These are phyloP conservation scores for Merops nubicus DNA, from an alignment of 2,113 vertebrate genomes.

Conservation along the genomic window DNA sequence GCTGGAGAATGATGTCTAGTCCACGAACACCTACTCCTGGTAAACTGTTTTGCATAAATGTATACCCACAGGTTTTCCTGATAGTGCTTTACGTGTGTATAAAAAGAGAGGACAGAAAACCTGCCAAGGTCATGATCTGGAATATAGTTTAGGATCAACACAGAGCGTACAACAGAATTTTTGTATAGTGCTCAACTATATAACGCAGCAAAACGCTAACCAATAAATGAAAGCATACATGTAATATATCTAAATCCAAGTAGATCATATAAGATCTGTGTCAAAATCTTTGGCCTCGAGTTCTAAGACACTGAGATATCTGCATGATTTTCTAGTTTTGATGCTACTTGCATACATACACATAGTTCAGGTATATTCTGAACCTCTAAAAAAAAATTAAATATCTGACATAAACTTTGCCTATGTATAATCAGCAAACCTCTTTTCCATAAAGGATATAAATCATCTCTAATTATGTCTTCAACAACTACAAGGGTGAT, in stretches of 20 bases:
- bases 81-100: neutral
- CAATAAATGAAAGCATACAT: neutral
- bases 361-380: neutral
- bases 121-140: neutral
- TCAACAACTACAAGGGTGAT: neutral
- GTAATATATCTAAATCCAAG: neutral
- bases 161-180: neutral
- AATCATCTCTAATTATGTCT: neutral
- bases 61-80: neutral
- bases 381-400: neutral
- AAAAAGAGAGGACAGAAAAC: neutral
- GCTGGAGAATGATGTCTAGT: neutral
- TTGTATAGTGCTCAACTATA: neutral
- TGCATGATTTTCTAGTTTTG: neutral
- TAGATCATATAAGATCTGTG: neutral
- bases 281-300: neutral
- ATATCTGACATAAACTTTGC: neutral
- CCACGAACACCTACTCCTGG: accelerated
- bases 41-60: neutral
- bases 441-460: neutral
- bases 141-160: neutral
- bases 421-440: neutral
- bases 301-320: neutral
- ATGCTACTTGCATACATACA: neutral
- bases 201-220: neutral